Evolutionary conservation across 2,888 invertebrate genomes (phyloP), one percentile per base, ranked within the genome.

Genomic region (Tanypteryx hageni): DNA sequence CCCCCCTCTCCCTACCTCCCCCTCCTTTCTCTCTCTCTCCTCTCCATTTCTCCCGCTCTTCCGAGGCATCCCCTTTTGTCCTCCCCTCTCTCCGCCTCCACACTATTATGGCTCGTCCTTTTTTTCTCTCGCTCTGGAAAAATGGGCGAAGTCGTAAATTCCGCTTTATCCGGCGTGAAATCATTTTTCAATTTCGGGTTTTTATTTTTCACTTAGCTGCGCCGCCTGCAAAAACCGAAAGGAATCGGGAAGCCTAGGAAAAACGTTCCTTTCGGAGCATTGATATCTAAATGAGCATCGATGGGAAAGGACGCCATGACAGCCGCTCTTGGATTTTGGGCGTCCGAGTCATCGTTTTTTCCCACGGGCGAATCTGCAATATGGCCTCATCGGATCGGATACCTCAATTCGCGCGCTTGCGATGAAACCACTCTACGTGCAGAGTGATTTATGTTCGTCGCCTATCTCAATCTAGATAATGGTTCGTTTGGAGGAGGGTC

Each of bases 211-310:
- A 89, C 89, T 89, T 89, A 89, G 89, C 68, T n/a, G 27, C 44
- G 9, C 89, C 8, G 83, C 57, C 57, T 44, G 83, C 83, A 83
- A 83, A 83, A 83, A 83, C 83, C 68, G 31, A 89, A 44, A 89
- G 61, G 89, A 89, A 89, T 68, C n/a, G 59, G 22, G 64, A 3
- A 31, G 44, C 18, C n/a, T 18, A 27, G 89, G 68, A 89, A 68
- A 59, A 18, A 58, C 58, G 59, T 86, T 59, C 27, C 22, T n/a
- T 59, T 86, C 61, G 57, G 59, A 31, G 81, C 81, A 92, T 85
- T 92, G 91, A 85, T 82, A 83, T 91, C 76, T 85, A 91, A 92
- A 86, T 86, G 86, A 86, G 86, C 86, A 86, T 86, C 59, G 57
- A 58, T 86, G 58, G 85, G 85, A 13, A 59, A 59, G 58, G 58